A percentile compares a stretch with the other conserved stretches of the same genome.
Evolutionary conservation across 2,888 invertebrate genomes (phyloP).

Genomic region (Rhabditoides inermis): DNA sequence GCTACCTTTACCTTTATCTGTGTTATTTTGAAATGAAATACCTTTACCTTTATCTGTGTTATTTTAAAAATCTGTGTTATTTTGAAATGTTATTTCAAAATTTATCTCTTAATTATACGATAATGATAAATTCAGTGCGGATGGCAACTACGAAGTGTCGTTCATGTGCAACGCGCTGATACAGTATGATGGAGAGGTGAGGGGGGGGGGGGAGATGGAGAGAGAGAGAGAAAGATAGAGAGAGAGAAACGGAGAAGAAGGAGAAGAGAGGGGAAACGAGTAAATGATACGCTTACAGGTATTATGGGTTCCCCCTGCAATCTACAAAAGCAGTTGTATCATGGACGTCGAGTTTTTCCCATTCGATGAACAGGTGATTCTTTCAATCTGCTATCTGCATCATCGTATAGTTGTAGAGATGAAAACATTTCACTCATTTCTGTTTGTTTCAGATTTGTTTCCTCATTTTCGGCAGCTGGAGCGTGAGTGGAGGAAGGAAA

Average conservation of each 20-base stretch:
- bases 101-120: not conserved
- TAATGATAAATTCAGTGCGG: slow-evolving; percentile 68
- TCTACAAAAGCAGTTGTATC: slow-evolving; percentile 96
- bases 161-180: slow-evolving; percentile 97
- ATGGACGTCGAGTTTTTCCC: slow-evolving; percentile 60
- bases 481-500: slow-evolving; percentile 52
- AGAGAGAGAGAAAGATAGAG: not conserved
- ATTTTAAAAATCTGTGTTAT: slow-evolving; percentile 54
- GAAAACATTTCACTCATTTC: too few relatives aligned
- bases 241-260: too few relatives aligned
- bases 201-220: slow-evolving; percentile 81
- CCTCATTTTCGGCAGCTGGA: slow-evolving; percentile 99
- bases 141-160: slow-evolving; percentile 98
- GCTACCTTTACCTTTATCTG: too few relatives aligned
- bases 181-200: slow-evolving; percentile 74
- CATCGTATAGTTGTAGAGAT: too few relatives aligned
- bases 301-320: slow-evolving; percentile 78
- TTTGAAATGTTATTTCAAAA: slow-evolving; percentile 1
- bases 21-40: too few relatives aligned
- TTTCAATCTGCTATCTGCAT: too few relatives aligned
- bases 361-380: slow-evolving; percentile 67
- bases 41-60: too few relatives aligned
- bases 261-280: slow-evolving; percentile 77
- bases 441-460: too few relatives aligned
- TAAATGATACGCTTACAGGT: not conserved